These are phyloP conservation scores for Netelia inedita DNA, from an alignment of 2,888 invertebrate species.

Conservation along the genomic window DNA sequence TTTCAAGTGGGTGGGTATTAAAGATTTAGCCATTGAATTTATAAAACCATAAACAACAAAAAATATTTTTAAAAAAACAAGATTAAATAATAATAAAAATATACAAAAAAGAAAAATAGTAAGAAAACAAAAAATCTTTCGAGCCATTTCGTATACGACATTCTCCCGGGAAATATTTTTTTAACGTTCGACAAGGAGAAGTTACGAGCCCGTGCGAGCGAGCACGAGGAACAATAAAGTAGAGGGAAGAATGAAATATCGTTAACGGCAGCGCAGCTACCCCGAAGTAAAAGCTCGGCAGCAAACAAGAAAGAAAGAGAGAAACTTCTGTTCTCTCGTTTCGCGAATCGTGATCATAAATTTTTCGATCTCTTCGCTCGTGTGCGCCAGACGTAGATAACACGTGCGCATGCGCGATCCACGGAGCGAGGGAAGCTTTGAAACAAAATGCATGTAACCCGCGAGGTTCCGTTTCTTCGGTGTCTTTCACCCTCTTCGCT, in stretches of 20 bases:
- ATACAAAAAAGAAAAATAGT: not conserved
- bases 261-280: conserved; percentile 32
- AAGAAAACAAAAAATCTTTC: not conserved
- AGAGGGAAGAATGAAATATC: conserved; percentile 47
- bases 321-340: conserved; percentile 67
- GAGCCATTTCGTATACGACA: not conserved
- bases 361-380: conserved; percentile 57
- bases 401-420: not conserved
- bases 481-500: not conserved
- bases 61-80: not conserved
- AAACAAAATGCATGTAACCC: conserved; percentile 31
- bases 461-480: conserved; percentile 15
- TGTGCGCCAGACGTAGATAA: not conserved
- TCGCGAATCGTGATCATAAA: conserved; percentile 66
- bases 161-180: not conserved
- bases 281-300: conserved; percentile 29
- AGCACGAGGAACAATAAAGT: conserved; percentile 44
- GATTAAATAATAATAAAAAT: no score
- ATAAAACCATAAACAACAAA: not conserved
- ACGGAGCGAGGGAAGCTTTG: conserved; percentile 5
- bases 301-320: not conserved
- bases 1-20: not conserved
- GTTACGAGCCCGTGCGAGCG: conserved; percentile 34
- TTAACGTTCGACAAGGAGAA: conserved; percentile 21
- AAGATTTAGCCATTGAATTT: not conserved